These are phyloP conservation scores for Brachionus koreanus DNA, from an alignment of 1,140 invertebrate genomes.

Conservation along the genomic window DNA sequence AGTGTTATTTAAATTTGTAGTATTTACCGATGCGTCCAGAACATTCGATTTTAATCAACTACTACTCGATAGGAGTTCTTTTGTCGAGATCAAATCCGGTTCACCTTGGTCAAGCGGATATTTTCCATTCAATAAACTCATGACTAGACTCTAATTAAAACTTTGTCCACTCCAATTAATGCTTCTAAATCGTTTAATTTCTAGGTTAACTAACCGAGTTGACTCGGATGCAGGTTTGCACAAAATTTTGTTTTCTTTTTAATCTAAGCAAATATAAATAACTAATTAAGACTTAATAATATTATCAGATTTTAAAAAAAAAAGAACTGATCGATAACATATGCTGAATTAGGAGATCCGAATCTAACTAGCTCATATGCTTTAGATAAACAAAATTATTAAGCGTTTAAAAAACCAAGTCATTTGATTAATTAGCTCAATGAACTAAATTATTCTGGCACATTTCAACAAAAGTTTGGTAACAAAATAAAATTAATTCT, in stretches of 20 bases:
- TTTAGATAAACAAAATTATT: neutral
- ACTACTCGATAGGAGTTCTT: neutral
- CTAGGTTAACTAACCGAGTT: neutral
- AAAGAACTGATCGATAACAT: neutral
- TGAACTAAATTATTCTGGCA: neutral
- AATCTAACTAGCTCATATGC: neutral
- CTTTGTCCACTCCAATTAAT: neutral
- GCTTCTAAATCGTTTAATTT: neutral
- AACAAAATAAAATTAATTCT: neutral
- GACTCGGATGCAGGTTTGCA: neutral
- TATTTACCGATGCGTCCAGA: neutral
- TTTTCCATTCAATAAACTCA: neutral
- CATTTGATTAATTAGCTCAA: neutral
- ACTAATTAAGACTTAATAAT: neutral
- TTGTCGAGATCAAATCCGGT: neutral
- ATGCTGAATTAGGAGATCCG: neutral
- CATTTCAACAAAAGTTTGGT: neutral
- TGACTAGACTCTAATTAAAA: neutral
- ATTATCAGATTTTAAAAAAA: neutral
- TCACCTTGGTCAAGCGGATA: neutral
- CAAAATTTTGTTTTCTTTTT: neutral
- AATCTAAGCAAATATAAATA: neutral
- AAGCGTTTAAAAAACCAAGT: neutral
- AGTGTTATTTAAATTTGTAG: conserved; percentile 20
- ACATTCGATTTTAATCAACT: neutral